Evolutionary conservation across 2,888 invertebrate genomes (phyloP), one percentile per base, ranked within the genome.

Genomic region (Colletes collaris): DNA sequence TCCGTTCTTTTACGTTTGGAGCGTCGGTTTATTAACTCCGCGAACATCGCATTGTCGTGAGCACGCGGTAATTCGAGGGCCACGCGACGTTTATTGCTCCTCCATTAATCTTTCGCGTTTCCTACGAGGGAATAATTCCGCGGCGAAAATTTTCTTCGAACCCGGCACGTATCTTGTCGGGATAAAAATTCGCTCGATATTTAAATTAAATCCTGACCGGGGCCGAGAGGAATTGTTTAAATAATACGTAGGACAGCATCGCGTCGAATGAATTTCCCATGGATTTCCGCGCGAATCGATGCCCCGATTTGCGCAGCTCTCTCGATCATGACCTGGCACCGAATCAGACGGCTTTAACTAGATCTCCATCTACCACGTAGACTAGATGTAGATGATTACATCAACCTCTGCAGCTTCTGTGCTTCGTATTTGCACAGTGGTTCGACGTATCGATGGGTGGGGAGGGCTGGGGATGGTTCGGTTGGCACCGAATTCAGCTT

Each of bases 281-380:
- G 27, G 37, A 59, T 64, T 53, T 35, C 27, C n/a, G 8, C 8
- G 3, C 8, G 27, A 62, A 53, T 70, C 10, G 46, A 50, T 56
- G 65, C 8, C 44, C 50, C 63, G 50, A 46, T 67, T 80, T 60
- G 10, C 60, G 55, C 63, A 64, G 68, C 69, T 66, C 66, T 67
- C 74, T 81, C 62, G 46, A 46, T 62, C 62, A 46, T 27, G 71
- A 72, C 27, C 59, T 73, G 77, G 63, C 79, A 75, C 44, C 62
- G 70, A 81, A 69, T 81, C 78, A 78, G 71, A 53, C 63, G 77
- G 71, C 74, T 77, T 80, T 82, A 87, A 82, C 81, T 59, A 60
- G 74, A 81, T 87, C 78, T 71, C 64, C 65, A 65, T 72, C 66
- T 64, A 52, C 62, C 64, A 64, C 37, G 70, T 59, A 78, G 71